These are phyloP conservation scores for Araneus ventricosus DNA, from an alignment of 1,140 invertebrate genomes.

Conservation along the genomic window DNA sequence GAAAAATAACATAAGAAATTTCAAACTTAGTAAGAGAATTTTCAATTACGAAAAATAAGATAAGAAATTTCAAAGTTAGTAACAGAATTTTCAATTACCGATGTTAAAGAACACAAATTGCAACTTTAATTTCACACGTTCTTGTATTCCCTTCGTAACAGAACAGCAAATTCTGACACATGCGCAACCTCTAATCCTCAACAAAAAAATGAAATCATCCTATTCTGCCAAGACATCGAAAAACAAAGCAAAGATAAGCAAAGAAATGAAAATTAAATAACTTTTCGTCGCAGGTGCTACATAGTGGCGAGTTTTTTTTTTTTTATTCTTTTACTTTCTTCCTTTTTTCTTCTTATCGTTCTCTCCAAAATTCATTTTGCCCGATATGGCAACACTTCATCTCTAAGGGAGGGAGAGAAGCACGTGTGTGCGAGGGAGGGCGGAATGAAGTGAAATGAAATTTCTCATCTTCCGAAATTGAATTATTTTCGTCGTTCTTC, in stretches of 20 bases:
- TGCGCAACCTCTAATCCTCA: neutral
- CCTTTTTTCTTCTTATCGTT: neutral
- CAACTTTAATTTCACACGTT: neutral
- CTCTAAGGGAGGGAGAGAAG: neutral
- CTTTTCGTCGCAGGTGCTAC: neutral
- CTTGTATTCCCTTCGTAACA: neutral
- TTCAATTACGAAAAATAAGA: too few relatives aligned
- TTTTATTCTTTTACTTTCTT: neutral
- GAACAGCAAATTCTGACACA: neutral
- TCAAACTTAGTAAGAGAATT: too few relatives aligned
- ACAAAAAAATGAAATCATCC: neutral
- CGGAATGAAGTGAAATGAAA: neutral
- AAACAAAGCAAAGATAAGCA: neutral
- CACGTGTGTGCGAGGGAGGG: too few relatives aligned
- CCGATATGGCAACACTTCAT: neutral
- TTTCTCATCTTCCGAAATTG: slow-evolving; percentile 7
- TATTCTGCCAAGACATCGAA: neutral
- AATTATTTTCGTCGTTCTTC: slow-evolving; percentile 30
- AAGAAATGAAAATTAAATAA: neutral
- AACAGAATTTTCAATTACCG: neutral
- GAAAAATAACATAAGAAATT: too few relatives aligned
- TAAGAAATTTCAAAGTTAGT: neutral
- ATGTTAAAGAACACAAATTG: neutral
- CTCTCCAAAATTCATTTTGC: neutral
- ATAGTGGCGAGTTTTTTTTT: too few relatives aligned